Evolutionary conservation across 2,113 vertebrate species (phyloP), one percentile per base, ranked within the genome.

Genomic region (Danionella cerebrum): DNA sequence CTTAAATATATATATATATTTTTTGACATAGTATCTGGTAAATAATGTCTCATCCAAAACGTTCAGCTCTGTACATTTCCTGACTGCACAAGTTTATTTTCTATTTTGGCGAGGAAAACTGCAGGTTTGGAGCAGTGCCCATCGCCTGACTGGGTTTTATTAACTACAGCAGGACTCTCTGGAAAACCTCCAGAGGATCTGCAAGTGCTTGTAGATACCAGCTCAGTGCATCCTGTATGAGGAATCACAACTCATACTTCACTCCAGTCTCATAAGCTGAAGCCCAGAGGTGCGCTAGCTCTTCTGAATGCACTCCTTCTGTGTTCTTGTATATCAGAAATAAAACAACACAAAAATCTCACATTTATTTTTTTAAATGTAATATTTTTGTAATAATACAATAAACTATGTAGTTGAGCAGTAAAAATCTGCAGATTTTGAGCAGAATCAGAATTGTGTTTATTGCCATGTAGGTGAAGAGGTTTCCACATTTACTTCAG

Each of bases 111-210:
- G 82, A 80, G 84, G 83, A 76, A 90, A 91, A 89, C 85, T 86
- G 76, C 81, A 83, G 76, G 76, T 85, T 84, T 92, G 93, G 90
- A 93, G 71, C 25, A 27, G 38, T 87, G 91, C 91, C 91, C 83
- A 84, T 86, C 82, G 81, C 88, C 86, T 87, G 85, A 90, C 90
- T 91, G 90, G 88, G 81, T 86, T 93, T 91, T 85, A 92, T 93
- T 92, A 91, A 89, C 87, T 88, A 85, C 90, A 90, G 89, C 85
- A 83, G 84, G 77, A 74, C 80, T 88, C 71, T 75, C 70, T 93
- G 92, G 91, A 88, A 85, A 82, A 50, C 31, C 81, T 87, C 89
- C 90, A 92, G 79, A 82, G 79, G 81, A 85, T 79, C 84, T 57
- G 66, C 44, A 65, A 72, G 63, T 59, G 54, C 24, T 65, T 42